Base-by-base conservation (phyloP, 1,140 invertebrate species). In the Chironomus striatipennis region DNA sequence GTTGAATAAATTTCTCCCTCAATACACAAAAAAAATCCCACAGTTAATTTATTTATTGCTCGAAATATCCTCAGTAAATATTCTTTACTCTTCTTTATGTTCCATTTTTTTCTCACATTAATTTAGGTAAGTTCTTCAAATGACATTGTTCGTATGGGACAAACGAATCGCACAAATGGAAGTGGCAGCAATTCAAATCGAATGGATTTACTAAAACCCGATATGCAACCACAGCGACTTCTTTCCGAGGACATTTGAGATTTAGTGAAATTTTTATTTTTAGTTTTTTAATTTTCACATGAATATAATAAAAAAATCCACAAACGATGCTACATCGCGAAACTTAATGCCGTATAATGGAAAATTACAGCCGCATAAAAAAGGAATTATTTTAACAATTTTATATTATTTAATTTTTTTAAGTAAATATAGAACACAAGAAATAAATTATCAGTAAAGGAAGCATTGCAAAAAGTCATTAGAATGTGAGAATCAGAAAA, bases 141-240 rank as follows among this genome's bases (percentile, higher is more conserved):
- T 43, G 65, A 75, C 42, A 21, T 75, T 42, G 65, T 57, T 15
- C 74, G 74, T 9, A 20, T 75, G 47, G 74, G 21, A 73, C 64
- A 15, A 12, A 73, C 24, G 67, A 64, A 17, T 21, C 65, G 65
- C 18, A 75, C 10, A 73, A 75, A 73, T 73, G 67, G 24, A 6
- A 75, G n/a, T 18, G 42, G 15, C 9, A 20, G 9, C 6, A 43
- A 74, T 70, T 9, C 17, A n/a, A 70, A 15, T 10, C 17, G 20
- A 43, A 75, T 75, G 70, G 67, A 73, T 47, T 75, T 75, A 73
- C 70, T 75, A 2, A 72, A 42, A 24, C 74, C 74, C 8, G 74
- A 75, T 18, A 57, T 73, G 21, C 20, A 15, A 12, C 9, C 57
- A 10, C 15, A 42, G 42, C 34, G 10, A 18, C 57, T 20, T 15